Base-by-base conservation (phyloP, 2,888 invertebrate species). In the Campoplex capitator region DNA sequence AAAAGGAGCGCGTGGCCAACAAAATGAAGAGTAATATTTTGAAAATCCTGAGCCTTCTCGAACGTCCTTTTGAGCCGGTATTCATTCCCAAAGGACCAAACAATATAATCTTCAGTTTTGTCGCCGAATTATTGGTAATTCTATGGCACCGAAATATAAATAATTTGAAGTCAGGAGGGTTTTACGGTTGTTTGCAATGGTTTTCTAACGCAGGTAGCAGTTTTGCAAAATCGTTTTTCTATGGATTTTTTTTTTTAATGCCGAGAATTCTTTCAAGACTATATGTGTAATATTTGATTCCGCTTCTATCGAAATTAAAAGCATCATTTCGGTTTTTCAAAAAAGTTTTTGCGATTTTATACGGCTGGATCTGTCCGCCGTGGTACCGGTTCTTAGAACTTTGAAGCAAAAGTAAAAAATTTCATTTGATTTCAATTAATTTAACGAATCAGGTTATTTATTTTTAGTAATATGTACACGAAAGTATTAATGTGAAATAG, bases 51-150 rank as follows among this genome's bases (percentile, higher is more conserved):
- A n/a, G n/a, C 28, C 62, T 76, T 16, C 54, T 76, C 1, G 28
- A 45, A 54, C 76, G 76, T 16, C 58, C 62, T 45, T 28, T n/a
- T 28, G 76, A 76, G 32, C 76, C 76, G 45, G 76, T 76, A 1
- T 76, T 62, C 62, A 45, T 76, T 23, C 76, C 76, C 8, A 76
- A 76, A 54, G 76, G 76, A 16, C 28, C 16, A 4, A 16, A 28
- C 32, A 62, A 62, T 1, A 38, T 76, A 28, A 13, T 13, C 45
- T 76, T 76, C 62, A n/a, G 45, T 18, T n/a, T 76, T 3, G 7
- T 3, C 45, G 6, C 18, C 16, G 32, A 62, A 7, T 3, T 28
- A 18, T 45, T 76, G 62, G 76, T 76, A 56, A 76, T 32, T 1
- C 32, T 51, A 18, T 3, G 3, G 4, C 0, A 48, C 2, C 16